Evolutionary conservation across 1,140 invertebrate genomes (phyloP).

Genomic region (Anastrepha ludens): DNA sequence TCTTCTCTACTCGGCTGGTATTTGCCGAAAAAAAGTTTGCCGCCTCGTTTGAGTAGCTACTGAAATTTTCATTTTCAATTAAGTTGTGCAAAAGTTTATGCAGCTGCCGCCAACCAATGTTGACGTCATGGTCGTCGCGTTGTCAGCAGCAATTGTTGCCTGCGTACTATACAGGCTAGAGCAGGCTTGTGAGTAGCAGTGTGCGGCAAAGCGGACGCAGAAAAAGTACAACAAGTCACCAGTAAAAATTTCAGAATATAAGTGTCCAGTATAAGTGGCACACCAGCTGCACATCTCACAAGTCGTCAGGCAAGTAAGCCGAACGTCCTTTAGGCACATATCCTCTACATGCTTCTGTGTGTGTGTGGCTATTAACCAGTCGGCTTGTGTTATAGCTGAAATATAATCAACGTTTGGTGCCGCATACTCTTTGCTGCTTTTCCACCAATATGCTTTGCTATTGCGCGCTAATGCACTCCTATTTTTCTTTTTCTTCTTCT

Average conservation of each 20-base stretch:
- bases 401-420: no score
- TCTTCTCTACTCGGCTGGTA: not conserved
- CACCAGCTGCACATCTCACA: not conserved
- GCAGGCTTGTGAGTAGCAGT: not conserved
- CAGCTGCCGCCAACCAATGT: not conserved
- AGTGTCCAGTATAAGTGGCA: not conserved
- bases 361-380: no score
- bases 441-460: no score
- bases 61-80: constrained; percentile 56
- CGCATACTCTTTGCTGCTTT: no score
- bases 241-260: not conserved
- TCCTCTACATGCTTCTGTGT: no score
- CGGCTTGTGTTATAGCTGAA: no score
- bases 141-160: not conserved
- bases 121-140: not conserved
- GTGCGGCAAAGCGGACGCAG: not conserved
- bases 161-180: no score
- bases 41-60: constrained; percentile 32
- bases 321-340: no score
- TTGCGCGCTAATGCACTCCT: no score
- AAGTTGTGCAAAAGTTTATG: constrained; percentile 50
- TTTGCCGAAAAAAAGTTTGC: constrained; percentile 2
- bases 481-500: no score
- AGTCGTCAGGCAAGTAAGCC: not conserved
- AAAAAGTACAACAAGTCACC: not conserved